Conservation (phyloP, 2,797 vertebrate genomes). For the Neosalanx taihuensis region DNA sequence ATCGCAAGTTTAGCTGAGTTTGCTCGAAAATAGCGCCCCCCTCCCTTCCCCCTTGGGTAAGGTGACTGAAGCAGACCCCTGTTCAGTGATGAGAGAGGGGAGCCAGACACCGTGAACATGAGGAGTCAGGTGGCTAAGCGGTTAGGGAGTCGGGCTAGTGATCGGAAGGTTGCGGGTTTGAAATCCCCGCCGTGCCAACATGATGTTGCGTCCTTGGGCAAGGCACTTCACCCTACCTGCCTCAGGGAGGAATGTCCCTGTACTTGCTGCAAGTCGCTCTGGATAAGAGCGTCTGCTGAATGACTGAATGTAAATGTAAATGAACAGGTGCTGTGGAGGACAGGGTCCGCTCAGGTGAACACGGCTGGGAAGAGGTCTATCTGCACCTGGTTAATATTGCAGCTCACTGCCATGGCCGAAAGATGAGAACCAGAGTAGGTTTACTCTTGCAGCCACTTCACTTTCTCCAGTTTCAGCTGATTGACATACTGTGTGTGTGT, state of each 20-base stretch:
- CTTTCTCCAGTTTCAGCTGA: slow-evolving; percentile 56
- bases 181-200: too few relatives aligned
- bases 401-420: slow-evolving; percentile 31
- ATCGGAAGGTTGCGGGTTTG: too few relatives aligned
- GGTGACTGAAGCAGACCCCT: slow-evolving; percentile 25
- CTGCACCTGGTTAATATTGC: slow-evolving; percentile 63
- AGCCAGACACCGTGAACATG: too few relatives aligned
- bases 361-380: slow-evolving; percentile 25
- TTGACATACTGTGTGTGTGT: slow-evolving; percentile 4
- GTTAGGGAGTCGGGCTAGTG: too few relatives aligned
- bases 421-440: slow-evolving; percentile 34
- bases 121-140: too few relatives aligned
- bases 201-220: too few relatives aligned
- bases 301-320: not conserved
- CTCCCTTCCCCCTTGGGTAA: slow-evolving; percentile 40
- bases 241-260: too few relatives aligned
- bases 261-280: too few relatives aligned
- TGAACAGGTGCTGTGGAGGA: slow-evolving; percentile 27
- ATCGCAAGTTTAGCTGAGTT: slow-evolving; percentile 60
- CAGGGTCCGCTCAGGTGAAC: slow-evolving; percentile 31
- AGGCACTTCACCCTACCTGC: too few relatives aligned
- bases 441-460: slow-evolving; percentile 42
- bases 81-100: slow-evolving; percentile 34
- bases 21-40: slow-evolving; percentile 58
- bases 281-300: too few relatives aligned